Evolutionary conservation across 23 tunicate species (phyloP).

Genomic region (Halocynthia aurantium): DNA sequence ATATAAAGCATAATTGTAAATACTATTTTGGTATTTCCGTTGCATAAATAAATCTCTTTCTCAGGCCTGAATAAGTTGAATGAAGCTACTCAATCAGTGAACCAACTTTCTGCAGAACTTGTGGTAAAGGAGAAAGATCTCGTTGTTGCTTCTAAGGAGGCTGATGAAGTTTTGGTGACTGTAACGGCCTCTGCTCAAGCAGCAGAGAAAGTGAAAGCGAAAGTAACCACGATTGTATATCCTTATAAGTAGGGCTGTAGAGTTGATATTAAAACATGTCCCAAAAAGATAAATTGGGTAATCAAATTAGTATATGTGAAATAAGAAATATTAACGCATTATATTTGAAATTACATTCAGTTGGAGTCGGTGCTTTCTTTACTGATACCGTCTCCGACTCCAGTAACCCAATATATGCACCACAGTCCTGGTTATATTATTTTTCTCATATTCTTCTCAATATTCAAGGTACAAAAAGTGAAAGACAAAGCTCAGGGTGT

Average conservation of each 20-base stretch:
- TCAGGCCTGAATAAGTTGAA: conserved; percentile 74
- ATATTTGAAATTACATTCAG: no score
- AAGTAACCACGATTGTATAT: conserved; percentile 17
- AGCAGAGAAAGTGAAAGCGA: conserved; percentile 86
- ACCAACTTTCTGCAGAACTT: conserved; percentile 65
- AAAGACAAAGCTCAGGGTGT: conserved; percentile 93
- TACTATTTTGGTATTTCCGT: background rate
- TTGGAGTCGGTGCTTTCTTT: no score
- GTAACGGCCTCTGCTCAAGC: conserved; percentile 78
- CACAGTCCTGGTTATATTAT: background rate
- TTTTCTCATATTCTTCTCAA: background rate
- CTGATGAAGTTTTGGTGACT: conserved; percentile 77
- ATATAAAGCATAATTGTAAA: no score
- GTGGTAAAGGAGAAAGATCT: conserved; percentile 88
- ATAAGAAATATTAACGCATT: no score
- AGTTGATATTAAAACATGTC: background rate
- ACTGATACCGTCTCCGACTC: no score
- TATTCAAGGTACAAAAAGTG: conserved; percentile 74
- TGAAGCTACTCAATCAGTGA: conserved; percentile 88
- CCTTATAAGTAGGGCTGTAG: background rate
- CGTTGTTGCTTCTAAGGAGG: conserved; percentile 85
- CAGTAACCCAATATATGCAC: no score
- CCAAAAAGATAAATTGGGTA: background rate
- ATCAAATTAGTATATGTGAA: no score
- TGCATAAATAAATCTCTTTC: background rate